Conservation (phyloP, 2,888 invertebrate genomes). For the Mimumesa dahlbomi region DNA sequence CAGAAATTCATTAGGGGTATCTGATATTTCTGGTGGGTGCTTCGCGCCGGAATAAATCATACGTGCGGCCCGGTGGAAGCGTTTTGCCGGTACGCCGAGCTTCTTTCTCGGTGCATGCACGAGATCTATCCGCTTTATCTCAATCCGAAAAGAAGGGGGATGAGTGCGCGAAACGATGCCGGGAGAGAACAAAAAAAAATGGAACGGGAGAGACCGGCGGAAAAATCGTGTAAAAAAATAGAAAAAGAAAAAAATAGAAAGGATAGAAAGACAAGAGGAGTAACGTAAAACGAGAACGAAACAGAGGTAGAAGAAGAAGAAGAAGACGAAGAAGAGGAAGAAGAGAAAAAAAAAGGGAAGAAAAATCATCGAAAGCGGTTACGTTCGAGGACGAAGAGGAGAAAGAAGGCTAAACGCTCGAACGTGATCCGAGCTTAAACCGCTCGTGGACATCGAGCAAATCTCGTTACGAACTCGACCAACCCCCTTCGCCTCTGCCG, state of each 20-base stretch:
- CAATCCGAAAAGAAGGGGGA: slow-evolving; percentile 34
- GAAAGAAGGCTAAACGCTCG: slow-evolving; percentile 68
- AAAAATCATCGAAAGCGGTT: slow-evolving; percentile 33
- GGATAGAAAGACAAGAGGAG: not conserved
- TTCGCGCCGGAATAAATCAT: slow-evolving; percentile 77
- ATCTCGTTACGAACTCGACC: slow-evolving; percentile 71
- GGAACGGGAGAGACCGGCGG: not conserved
- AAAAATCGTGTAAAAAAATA: not conserved
- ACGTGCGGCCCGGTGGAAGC: slow-evolving; percentile 56
- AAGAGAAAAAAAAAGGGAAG: slow-evolving; percentile 3
- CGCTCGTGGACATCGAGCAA: slow-evolving; percentile 69
- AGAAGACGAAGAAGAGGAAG: not conserved
- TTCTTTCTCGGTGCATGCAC: slow-evolving; percentile 64
- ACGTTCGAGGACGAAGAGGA: slow-evolving; percentile 33
- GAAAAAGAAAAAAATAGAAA: not conserved
- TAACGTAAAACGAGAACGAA: not conserved
- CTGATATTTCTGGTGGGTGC: slow-evolving; percentile 78
- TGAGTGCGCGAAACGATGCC: slow-evolving; percentile 22
- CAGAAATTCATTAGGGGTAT: slow-evolving; percentile 77
- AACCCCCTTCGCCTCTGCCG: slow-evolving; percentile 26
- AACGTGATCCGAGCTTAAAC: slow-evolving; percentile 75
- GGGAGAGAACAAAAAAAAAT: slow-evolving; percentile 16
- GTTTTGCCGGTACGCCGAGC: slow-evolving; percentile 63
- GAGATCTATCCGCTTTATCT: slow-evolving; percentile 66
- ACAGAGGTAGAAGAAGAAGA: not conserved